A percentile compares a stretch with the other conserved stretches of the same genome.
Evolutionary conservation across 2,113 vertebrate genomes (phyloP).

Genomic region (Ceuthmochares aereus): DNA sequence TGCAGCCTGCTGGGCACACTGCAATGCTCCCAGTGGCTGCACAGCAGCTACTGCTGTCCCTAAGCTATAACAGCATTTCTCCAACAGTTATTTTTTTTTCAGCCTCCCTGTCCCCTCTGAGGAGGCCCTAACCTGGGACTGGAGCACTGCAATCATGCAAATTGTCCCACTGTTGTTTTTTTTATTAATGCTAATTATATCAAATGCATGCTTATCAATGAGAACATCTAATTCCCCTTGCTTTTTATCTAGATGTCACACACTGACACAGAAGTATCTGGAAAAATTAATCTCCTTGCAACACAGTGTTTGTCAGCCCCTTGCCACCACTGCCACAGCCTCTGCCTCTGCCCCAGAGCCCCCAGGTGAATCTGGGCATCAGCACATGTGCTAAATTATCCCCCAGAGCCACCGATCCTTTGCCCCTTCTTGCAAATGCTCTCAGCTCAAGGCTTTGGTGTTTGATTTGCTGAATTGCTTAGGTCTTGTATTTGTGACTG

Average conservation of each 20-base stretch:
- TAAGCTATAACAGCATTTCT: not conserved
- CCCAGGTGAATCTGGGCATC: not conserved
- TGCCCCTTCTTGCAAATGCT: not conserved
- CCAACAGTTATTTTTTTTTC: not conserved
- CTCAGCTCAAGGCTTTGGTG: not conserved
- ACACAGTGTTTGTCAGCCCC: not conserved
- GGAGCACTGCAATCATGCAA: slow-evolving; percentile 24
- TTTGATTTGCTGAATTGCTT: not conserved
- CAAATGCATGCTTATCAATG: slow-evolving; percentile 50
- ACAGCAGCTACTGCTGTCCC: not conserved
- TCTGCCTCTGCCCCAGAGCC: not conserved
- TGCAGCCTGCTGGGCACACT: rapidly evolving
- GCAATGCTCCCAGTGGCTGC: not conserved
- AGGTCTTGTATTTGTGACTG: not conserved
- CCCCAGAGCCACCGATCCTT: not conserved
- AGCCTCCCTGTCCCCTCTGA: slow-evolving; percentile 11
- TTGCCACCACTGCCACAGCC: not conserved
- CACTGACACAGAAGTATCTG: not conserved
- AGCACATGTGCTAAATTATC: not conserved
- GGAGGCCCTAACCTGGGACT: not conserved
- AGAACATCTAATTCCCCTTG: slow-evolving; percentile 12
- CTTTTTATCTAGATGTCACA: slow-evolving; percentile 28
- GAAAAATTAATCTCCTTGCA: not conserved
- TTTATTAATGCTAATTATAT: slow-evolving; percentile 63
- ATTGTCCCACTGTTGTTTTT: not conserved